phyloP scores from a whole-genome alignment of 1,140 invertebrate species.

The Drosophila nigromelanica region DNA sequence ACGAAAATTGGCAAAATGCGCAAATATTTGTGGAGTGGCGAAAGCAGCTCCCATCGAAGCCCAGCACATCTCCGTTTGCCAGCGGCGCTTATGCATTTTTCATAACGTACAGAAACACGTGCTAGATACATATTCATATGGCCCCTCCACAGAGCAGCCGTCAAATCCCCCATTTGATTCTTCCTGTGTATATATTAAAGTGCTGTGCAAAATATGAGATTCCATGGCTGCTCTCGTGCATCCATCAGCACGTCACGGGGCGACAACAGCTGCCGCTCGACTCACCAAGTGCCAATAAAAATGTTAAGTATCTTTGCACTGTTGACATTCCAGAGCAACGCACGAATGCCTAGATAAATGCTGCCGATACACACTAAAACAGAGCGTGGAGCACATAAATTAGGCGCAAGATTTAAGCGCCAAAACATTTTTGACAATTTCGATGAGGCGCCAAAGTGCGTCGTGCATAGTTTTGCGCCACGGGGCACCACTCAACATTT shows the following conservation, averaged over 20 bases:
- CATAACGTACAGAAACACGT: conserved; percentile 70
- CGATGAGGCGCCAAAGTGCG: conserved; percentile 55
- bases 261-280: conserved; percentile 68
- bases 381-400: conserved; percentile 50
- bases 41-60: conserved; percentile 12
- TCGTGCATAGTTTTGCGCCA: conserved; percentile 45
- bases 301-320: conserved; percentile 81
- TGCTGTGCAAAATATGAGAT: conserved; percentile 60
- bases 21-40: conserved; percentile 56
- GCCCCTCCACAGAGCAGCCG: background rate
- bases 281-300: conserved; percentile 82
- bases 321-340: conserved; percentile 64
- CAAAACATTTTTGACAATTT: conserved; percentile 64
- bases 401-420: conserved; percentile 53
- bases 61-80: conserved; percentile 28
- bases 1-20: conserved; percentile 74
- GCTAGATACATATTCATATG: conserved; percentile 60
- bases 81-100: conserved; percentile 79
- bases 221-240: conserved; percentile 43
- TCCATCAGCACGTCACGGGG: conserved; percentile 74
- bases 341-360: conserved; percentile 64
- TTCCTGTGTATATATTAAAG: conserved; percentile 4
- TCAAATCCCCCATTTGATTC: background rate
- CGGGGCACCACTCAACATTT: background rate
- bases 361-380: conserved; percentile 39